A percentile compares a stretch with the other conserved stretches of the same genome.
Conservation (phyloP, 2,888 invertebrate genomes). For the Ecliptopera silaceata region DNA sequence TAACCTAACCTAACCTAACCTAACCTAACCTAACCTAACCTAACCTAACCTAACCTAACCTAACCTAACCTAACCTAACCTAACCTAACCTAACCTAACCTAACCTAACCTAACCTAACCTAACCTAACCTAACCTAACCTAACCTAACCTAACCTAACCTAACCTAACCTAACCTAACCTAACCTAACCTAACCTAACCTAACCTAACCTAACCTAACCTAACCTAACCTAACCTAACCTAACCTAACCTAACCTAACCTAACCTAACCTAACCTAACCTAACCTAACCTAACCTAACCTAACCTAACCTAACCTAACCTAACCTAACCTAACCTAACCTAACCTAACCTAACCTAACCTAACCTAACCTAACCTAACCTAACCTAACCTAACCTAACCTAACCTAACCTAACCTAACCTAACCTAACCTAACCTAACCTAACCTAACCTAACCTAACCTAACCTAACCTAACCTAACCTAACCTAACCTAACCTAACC, state of each 20-base stretch:
- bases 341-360: constrained; percentile 24
- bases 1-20: constrained; percentile 15
- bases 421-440: constrained; percentile 25
- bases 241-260: constrained; percentile 27
- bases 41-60: constrained; percentile 24
- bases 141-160: constrained; percentile 31
- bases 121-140: constrained; percentile 30
- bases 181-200: constrained; percentile 27
- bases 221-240: constrained; percentile 28
- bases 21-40: constrained; percentile 39
- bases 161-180: constrained; percentile 27
- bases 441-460: constrained; percentile 15
- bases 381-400: constrained; percentile 18
- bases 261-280: constrained; percentile 25
- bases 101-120: constrained; percentile 20
- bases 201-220: constrained; percentile 30
- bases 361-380: constrained; percentile 20
- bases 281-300: constrained; percentile 28
- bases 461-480: constrained; percentile 27
- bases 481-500: constrained; percentile 26
- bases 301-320: constrained; percentile 25
- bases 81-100: constrained; percentile 20
- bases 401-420: constrained; percentile 19
- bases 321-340: constrained; percentile 23
- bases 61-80: background rate